A percentile compares a stretch with the other conserved stretches of the same genome.
Evolutionary conservation across 92 coral and sea anemone species (phyloP).

Genomic region (Porites rus): DNA sequence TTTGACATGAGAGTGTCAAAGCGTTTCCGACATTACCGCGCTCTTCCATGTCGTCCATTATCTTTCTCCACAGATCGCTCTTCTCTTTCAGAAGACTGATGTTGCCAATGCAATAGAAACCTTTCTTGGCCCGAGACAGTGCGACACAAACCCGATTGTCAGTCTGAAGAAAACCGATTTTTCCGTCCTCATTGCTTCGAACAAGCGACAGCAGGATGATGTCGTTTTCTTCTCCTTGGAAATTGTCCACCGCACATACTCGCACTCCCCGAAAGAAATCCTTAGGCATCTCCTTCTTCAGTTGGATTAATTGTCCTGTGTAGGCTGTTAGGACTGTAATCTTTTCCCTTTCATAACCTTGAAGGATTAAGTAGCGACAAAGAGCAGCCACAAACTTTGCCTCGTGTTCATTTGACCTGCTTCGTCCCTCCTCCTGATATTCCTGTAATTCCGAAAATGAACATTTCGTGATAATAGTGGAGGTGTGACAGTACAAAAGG

Average conservation of each 20-base stretch:
- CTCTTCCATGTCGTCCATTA: constrained; percentile 80
- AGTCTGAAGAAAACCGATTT: constrained; percentile 85
- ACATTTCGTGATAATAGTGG: neutral
- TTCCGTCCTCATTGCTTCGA: constrained; percentile 90
- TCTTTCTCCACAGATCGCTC: constrained; percentile 72
- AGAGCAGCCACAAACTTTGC: constrained; percentile 88
- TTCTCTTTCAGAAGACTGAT: constrained; percentile 72
- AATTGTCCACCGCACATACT: constrained; percentile 93
- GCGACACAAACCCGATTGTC: constrained; percentile 97
- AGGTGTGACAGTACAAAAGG: neutral
- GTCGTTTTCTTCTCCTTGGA: constrained; percentile 97
- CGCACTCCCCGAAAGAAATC: constrained; percentile 79
- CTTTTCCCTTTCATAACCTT: constrained; percentile 78
- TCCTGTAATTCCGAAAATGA: constrained; percentile 52
- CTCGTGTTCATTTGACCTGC: constrained; percentile 89
- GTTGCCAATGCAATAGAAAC: constrained; percentile 87
- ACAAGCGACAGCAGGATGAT: constrained; percentile 92
- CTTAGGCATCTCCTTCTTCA: constrained; percentile 76
- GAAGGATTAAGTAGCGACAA: constrained; percentile 87
- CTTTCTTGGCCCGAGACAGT: constrained; percentile 93
- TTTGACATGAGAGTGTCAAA: constrained; percentile 84
- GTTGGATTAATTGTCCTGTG: constrained; percentile 82
- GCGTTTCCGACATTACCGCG: constrained; percentile 70
- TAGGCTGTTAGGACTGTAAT: constrained; percentile 91
- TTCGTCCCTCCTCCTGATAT: constrained; percentile 79